Conservation (phyloP, 2,888 invertebrate species). For the Slavum lentiscoides region DNA sequence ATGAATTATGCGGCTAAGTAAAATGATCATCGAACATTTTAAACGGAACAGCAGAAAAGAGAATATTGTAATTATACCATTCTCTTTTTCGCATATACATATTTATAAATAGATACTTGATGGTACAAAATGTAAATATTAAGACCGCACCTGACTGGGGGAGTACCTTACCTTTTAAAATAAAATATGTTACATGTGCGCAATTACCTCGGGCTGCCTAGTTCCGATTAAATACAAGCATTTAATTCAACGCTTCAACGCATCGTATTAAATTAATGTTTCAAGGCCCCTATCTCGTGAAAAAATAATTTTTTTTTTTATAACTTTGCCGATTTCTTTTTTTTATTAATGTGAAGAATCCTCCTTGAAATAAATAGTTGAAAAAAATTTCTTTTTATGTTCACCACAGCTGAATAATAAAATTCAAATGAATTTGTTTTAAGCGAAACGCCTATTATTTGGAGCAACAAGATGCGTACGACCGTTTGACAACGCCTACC, state of each 20-base stretch:
- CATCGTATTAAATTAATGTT: conserved; percentile 31
- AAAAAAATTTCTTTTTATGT: background rate
- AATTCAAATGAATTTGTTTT: background rate
- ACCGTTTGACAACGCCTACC: too few relatives aligned
- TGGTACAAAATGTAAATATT: too few relatives aligned
- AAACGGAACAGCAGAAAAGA: too few relatives aligned
- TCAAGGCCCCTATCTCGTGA: conserved; percentile 27
- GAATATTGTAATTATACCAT: too few relatives aligned
- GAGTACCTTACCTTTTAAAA: too few relatives aligned
- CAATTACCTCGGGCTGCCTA: background rate
- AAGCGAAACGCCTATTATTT: background rate
- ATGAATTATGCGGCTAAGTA: too few relatives aligned
- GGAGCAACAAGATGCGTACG: background rate
- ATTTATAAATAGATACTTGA: too few relatives aligned
- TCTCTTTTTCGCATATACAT: too few relatives aligned
- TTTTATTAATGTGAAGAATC: conserved; percentile 8
- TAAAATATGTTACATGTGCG: too few relatives aligned
- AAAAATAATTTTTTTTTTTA: conserved; percentile 22
- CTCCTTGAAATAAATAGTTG: conserved; percentile 7
- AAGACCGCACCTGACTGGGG: too few relatives aligned
- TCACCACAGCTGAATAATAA: background rate
- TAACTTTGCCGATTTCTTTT: conserved; percentile 25
- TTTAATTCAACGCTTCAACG: conserved; percentile 30
- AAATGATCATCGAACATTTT: too few relatives aligned
- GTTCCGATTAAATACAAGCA: conserved; percentile 15